Evolutionary conservation across 2,888 invertebrate genomes (phyloP), one percentile per base, ranked within the genome.

Genomic region (Oeneis ivallda): DNA sequence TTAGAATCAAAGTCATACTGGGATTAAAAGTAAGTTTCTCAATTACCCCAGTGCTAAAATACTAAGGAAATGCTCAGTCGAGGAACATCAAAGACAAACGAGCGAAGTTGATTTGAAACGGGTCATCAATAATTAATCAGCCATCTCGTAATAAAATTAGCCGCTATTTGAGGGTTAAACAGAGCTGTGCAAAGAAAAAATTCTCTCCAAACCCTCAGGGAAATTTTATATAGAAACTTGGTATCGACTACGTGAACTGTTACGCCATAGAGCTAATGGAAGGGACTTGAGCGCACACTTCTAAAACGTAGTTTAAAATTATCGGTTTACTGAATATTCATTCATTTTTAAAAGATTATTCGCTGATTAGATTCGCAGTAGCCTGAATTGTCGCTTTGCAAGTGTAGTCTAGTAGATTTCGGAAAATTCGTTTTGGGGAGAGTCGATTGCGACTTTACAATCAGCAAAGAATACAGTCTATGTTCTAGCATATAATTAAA

Each of bases 51-150:
- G 56, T 19, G 13, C 39, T 56, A 41, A 11, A 34, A 34, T 26
- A 50, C 26, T 50, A 82, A 84, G 79, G 83, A 83, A 82, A 84
- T 86, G 83, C 84, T 86, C 84, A 34, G 26, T 45, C 10, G 64
- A 67, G 64, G 60, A 64, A 84, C 88, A 83, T 86, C 80, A 85
- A 89, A 89, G 84, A 86, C 84, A 86, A 88, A 89, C 83, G 83
- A 45, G 39, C 43, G 74, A 67, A 74, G 77, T 79, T 81, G 78
- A 85, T 83, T 81, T 81, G 76, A 82, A 85, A 84, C 83, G 82
- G 76, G 73, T 79, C 83, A 84, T 90, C 89, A 90, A 90, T 90
- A 89, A 88, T 89, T 86, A 87, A 90, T 87, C 81, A 88, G 78
- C 83, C 87, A 85, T 87, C 86, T 85, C 81, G 80, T 85, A 82